Percentiles rank a stretch among this genome's conserved stretches.
phyloP scores from a whole-genome alignment of 2,888 invertebrate species.

The Trachelus iudaicus region DNA sequence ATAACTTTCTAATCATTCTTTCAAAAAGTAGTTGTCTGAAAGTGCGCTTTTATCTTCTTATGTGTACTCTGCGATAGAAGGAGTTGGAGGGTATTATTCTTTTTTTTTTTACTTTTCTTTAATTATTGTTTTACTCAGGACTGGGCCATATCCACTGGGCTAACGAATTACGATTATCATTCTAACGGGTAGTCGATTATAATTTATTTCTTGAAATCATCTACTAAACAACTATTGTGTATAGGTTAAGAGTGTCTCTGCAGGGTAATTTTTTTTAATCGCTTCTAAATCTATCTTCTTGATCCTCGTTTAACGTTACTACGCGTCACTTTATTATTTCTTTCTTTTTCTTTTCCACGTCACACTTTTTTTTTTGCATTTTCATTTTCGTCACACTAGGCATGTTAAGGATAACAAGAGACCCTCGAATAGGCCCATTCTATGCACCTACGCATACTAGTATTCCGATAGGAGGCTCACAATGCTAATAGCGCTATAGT shows the following conservation, averaged over 20 bases:
- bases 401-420: neutral
- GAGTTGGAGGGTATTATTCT: slow-evolving; percentile 20
- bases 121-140: slow-evolving; percentile 15
- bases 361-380: neutral
- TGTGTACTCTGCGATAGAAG: slow-evolving; percentile 30
- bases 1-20: neutral
- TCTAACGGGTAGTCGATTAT: slow-evolving; percentile 29
- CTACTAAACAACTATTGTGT: slow-evolving; percentile 23
- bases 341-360: neutral
- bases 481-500: neutral
- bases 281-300: slow-evolving; percentile 18
- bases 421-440: slow-evolving; percentile 15
- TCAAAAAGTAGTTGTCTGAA: neutral
- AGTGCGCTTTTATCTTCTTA: neutral
- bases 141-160: slow-evolving; percentile 39
- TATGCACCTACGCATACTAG: neutral
- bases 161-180: neutral
- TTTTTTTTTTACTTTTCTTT: neutral
- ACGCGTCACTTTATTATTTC: neutral
- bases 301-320: slow-evolving; percentile 5
- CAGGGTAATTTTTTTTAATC: slow-evolving; percentile 17
- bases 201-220: slow-evolving; percentile 11
- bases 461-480: neutral
- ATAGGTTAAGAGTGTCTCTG: slow-evolving; percentile 26
- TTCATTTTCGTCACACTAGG: neutral